Conservation (phyloP, 37 sponge, comb jelly and placozoan species). For the Lycopodina hypogea region DNA sequence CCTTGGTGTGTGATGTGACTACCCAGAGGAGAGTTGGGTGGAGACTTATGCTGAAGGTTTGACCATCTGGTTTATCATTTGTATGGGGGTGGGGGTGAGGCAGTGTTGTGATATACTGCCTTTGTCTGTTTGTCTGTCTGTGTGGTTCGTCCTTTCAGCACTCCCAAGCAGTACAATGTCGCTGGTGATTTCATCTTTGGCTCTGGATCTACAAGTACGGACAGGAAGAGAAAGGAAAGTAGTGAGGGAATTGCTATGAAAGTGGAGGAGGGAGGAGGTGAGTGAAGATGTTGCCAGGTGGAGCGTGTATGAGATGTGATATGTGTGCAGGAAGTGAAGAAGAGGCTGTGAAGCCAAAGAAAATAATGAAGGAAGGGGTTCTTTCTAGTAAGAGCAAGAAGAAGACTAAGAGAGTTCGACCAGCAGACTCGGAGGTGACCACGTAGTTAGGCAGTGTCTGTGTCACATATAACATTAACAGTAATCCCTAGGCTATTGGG, state of each 20-base stretch:
- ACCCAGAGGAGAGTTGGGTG: too few species aligned
- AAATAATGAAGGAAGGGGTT: slow-evolving; percentile 18
- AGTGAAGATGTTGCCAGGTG: neutral
- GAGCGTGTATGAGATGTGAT: neutral
- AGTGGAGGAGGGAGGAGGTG: slow-evolving; percentile 16
- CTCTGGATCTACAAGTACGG: neutral
- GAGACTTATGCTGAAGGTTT: too few species aligned
- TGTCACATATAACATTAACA: too few species aligned
- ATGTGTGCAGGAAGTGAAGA: slow-evolving; percentile 9
- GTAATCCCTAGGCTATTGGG: too few species aligned
- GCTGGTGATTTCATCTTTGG: slow-evolving; percentile 66
- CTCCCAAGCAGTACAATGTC: slow-evolving; percentile 61
- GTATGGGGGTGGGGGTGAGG: too few species aligned
- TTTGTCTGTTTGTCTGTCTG: too few species aligned
- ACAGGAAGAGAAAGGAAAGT: slow-evolving; percentile 55
- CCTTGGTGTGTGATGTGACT: too few species aligned
- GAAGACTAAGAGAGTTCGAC: slow-evolving; percentile 30
- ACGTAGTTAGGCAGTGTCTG: too few species aligned
- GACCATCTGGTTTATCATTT: too few species aligned
- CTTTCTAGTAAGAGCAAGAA: neutral
- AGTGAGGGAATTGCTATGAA: neutral
- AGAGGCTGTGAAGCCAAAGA: slow-evolving; percentile 15
- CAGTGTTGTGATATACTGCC: too few species aligned
- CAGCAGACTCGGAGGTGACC: neutral
- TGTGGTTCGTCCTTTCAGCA: slow-evolving; percentile 18